Percentiles rank a stretch among this genome's conserved stretches.
Conservation (phyloP, 2,113 vertebrate genomes). For the Lathamus discolor region DNA sequence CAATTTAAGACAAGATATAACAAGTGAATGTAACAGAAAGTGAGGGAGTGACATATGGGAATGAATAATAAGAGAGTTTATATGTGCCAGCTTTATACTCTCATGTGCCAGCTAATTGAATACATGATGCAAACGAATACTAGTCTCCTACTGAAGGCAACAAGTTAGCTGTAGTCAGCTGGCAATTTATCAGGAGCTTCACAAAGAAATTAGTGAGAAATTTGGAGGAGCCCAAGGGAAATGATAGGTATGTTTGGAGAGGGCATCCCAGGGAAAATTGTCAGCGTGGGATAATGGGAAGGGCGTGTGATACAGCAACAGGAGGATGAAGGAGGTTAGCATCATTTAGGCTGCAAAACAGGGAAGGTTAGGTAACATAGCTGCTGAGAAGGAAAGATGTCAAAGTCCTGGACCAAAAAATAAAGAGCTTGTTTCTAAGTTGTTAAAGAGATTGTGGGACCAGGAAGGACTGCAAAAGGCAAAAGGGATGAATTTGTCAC, state of each 20-base stretch:
- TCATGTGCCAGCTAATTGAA: conserved; percentile 35
- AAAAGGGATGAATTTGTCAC: background rate
- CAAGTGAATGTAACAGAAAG: background rate
- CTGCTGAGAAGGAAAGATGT: background rate
- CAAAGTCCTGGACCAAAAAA: background rate
- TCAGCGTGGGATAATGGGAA: background rate
- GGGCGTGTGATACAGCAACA: background rate
- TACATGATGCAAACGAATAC: conserved; percentile 33
- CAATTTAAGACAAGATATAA: background rate
- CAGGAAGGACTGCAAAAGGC: background rate
- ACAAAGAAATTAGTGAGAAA: background rate
- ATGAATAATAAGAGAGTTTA: conserved; percentile 50
- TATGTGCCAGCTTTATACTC: conserved; percentile 4
- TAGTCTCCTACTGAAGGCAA: background rate
- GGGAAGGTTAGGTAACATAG: background rate
- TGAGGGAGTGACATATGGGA: conserved; percentile 36
- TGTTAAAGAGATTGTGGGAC: background rate
- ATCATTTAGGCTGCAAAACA: background rate
- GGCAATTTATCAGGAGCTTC: background rate
- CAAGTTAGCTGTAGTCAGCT: background rate
- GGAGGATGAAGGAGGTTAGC: background rate
- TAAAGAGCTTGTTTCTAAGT: background rate
- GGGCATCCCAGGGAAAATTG: background rate
- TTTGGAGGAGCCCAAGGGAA: background rate
- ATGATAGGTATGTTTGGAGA: background rate